Evolutionary conservation across 1,140 invertebrate species (phyloP).

Genomic region (Chelonus insularis): DNA sequence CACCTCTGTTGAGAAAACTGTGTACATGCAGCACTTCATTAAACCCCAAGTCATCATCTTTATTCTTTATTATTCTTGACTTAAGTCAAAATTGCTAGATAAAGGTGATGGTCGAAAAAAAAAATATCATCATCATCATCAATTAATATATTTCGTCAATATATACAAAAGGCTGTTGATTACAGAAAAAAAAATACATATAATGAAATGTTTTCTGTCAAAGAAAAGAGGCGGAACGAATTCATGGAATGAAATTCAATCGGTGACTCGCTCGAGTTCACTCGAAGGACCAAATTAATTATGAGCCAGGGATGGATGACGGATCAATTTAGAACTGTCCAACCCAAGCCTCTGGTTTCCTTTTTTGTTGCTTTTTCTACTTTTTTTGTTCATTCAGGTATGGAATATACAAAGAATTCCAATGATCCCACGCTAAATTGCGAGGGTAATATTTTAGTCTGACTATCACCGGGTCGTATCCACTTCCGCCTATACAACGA

Average conservation of each 20-base stretch:
- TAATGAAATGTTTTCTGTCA: not conserved
- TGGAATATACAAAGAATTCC: not conserved
- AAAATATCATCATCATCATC: no score
- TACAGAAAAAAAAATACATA: not conserved
- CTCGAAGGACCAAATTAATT: conserved; percentile 4
- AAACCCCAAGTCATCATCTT: not conserved
- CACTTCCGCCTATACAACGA: conserved; percentile 6
- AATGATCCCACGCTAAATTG: not conserved
- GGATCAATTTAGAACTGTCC: conserved; percentile 6
- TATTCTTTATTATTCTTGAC: not conserved
- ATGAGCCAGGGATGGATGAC: conserved; percentile 1
- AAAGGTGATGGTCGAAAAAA: no score
- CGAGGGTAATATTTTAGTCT: conserved; percentile 12
- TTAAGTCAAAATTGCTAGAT: no score
- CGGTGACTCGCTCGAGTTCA: conserved; percentile 1
- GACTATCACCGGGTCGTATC: conserved; percentile 16
- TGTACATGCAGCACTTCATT: not conserved
- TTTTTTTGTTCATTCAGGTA: conserved; percentile 1
- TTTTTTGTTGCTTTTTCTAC: not conserved
- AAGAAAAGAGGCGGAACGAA: conserved; percentile 9
- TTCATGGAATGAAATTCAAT: conserved; percentile 7
- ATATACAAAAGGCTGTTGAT: not conserved
- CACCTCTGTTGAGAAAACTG: conserved; percentile 45
- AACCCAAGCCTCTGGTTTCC: not conserved
- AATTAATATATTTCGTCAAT: not conserved